Conservation (phyloP, 2,797 vertebrate species). For the Vireo griseus region DNA sequence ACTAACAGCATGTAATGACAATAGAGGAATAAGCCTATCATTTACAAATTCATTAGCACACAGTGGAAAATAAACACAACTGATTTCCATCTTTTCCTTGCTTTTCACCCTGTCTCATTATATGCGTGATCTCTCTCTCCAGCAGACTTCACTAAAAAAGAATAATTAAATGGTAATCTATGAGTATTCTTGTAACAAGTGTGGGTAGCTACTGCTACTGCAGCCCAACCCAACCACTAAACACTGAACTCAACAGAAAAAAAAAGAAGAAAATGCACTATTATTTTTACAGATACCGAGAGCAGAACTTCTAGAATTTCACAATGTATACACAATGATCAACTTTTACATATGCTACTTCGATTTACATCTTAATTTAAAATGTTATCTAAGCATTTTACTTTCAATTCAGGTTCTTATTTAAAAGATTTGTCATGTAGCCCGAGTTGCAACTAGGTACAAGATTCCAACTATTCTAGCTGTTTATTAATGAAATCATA, state of each 20-base stretch:
- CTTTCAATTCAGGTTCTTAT: not conserved
- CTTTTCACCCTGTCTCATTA: not conserved
- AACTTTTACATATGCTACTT: not conserved
- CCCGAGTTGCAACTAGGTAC: not conserved
- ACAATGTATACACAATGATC: not conserved
- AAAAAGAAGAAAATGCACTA: not conserved
- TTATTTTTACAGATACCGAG: not conserved
- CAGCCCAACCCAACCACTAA: not conserved
- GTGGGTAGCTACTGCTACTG: not conserved
- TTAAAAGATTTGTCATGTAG: not conserved
- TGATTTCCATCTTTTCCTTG: not conserved
- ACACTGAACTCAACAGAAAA: not conserved
- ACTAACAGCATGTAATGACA: not conserved
- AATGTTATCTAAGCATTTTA: not conserved
- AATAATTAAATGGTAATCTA: conserved; percentile 9
- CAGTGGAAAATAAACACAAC: not conserved
- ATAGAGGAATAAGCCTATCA: not conserved
- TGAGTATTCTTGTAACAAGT: not conserved
- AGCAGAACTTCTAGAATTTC: not conserved
- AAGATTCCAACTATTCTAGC: not conserved
- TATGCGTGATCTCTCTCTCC: not conserved
- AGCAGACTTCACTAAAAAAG: not conserved
- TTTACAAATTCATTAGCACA: not conserved
- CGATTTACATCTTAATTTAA: not conserved
- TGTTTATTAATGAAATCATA: not conserved